Base-by-base conservation (phyloP, 2,113 vertebrate species). In the Muntiacus muntjak region DNA sequence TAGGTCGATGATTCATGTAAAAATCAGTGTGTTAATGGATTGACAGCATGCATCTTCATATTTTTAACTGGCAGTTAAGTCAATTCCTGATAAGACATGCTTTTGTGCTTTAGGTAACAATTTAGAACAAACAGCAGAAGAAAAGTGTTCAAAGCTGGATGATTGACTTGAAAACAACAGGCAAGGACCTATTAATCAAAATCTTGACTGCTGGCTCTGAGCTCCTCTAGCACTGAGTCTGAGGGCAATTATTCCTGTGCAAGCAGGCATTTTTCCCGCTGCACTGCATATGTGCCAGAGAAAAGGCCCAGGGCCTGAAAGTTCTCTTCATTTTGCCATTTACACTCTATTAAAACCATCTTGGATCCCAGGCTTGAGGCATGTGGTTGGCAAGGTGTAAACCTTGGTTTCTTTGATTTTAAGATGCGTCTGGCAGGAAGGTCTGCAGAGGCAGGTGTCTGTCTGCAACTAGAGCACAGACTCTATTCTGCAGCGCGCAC, bases 1-100 rank as follows among this genome's bases (percentile, higher is more conserved):
- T 60, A 96, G 90, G 94, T 97, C 96, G 98, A 55, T 85, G 89
- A 96, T 92, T 98, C 89, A 90, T 52, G 92, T 93, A 96, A 94
- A 82, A 95, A 82, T 62, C 86, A 43, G 25, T 58, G 97, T 91
- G 50, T 93, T 97, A 95, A 87, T 58, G 50, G 93, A 87, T 93
- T 97, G 96, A 89, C 95, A 94, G 45, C 40, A 5, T 28, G 93
- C 54, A 91, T 97, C 93, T 97, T 2, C 89, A 93, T 95, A 8
- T 89, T 92, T 96, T 96, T 92, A 97, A 85, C 60, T 23, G 45
- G 43, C 57, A 25, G 17, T 58, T 36, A 86, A 87, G 43, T 62
- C 45, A 79, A 50, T 33, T 58, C 60, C 21, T 52, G 36, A 79
- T 62, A 54, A 82, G 67, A 76, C 14, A n/a, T 12, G 14, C 57